These are phyloP conservation scores for Clitarchus hookeri DNA, from an alignment of 2,888 invertebrate genomes.

Conservation along the genomic window DNA sequence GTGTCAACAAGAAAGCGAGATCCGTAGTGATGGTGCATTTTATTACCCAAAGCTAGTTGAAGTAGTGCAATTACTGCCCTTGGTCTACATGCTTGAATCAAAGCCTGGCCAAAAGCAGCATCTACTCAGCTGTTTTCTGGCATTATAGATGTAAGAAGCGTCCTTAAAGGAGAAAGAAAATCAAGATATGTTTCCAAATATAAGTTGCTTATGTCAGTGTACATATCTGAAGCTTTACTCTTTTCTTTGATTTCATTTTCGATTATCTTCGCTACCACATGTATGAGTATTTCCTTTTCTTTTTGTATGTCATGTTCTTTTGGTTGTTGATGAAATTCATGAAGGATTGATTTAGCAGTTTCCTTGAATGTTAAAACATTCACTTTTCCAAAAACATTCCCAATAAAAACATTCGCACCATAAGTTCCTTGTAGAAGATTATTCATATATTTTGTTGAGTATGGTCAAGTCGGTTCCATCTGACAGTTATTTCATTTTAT, in stretches of 20 bases:
- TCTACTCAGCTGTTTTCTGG: background rate
- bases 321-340: background rate
- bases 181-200: background rate
- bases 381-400: no score
- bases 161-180: background rate
- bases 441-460: no score
- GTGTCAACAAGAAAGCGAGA: constrained; percentile 8
- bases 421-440: no score
- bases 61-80: background rate
- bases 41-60: background rate
- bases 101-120: background rate
- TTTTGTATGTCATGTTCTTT: background rate
- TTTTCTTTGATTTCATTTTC: background rate
- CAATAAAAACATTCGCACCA: no score
- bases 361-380: no score
- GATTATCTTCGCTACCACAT: background rate
- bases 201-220: background rate
- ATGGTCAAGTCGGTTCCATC: no score
- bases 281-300: background rate
- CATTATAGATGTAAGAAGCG: background rate
- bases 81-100: background rate
- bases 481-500: no score
- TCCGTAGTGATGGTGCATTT: constrained; percentile 16
- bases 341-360: no score
- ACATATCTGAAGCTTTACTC: background rate